Evolutionary conservation across 2,797 vertebrate species (phyloP), one percentile per base, ranked within the genome.

Genomic region (Xenopus petersii): DNA sequence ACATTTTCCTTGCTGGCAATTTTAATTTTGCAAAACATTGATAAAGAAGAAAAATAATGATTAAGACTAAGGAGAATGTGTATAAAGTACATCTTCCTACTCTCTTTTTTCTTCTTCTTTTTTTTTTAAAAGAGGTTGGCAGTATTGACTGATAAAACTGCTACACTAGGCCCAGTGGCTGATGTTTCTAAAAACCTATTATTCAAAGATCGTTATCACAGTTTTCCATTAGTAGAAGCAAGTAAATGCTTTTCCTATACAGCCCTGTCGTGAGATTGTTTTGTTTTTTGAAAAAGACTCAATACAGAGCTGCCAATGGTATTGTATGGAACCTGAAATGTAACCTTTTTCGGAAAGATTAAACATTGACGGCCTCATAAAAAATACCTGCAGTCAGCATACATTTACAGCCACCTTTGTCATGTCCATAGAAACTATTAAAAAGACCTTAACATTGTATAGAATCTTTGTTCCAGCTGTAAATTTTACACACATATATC

Each of bases 211-310:
- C 72, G 12, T 81, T 87, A 88, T 86, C 87, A 80, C 70, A 79
- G 75, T 85, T 90, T 90, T 88, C 87, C 85, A 87, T 90, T 90
- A 90, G 85, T 78, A 83, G 77, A 81, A 85, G 77, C 83, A 89
- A 88, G 81, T 80, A 81, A 88, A 90, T 68, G 67, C 82, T 89
- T 85, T 87, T 83, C 67, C 85, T 88, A 85, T 87, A 82, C 81
- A 88, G 88, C 79, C 75, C 80, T 86, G 81, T 85, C 82, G 81
- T 76, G 80, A 80, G 87, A 87, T 84, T 81, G 58, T 75, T 68
- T 80, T 80, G 77, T 73, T 86, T 86, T 83, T 74, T 75, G 82
- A 84, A 82, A 76, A 81, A 83, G 77, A 77, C 76, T 90, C 88
- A 82, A 86, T 93, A 89, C 65, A 58, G 77, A 75, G 85, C 88